Percentiles rank a stretch among this genome's conserved stretches.
phyloP scores from a whole-genome alignment of 2,113 vertebrate genomes.

The Dryoscopus gambensis region DNA sequence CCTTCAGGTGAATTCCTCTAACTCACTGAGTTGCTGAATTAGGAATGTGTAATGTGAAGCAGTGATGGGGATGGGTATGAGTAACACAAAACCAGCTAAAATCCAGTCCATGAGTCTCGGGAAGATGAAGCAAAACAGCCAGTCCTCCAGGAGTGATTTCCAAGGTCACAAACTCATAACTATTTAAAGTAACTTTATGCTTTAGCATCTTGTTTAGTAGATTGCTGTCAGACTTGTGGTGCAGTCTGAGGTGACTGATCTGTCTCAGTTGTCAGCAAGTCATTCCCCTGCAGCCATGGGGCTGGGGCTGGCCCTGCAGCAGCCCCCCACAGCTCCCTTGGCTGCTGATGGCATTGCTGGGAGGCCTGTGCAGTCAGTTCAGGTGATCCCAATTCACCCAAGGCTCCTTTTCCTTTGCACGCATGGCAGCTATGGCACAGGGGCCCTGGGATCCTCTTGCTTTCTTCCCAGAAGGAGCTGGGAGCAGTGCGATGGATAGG shows the following conservation, averaged over 20 bases:
- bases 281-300: neutral
- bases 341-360: neutral
- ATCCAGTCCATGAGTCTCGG: neutral
- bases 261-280: neutral
- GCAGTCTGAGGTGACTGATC: neutral
- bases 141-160: neutral
- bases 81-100: conserved; percentile 38
- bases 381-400: neutral
- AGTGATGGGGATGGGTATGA: neutral
- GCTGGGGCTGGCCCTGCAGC: neutral
- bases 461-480: neutral
- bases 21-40: neutral
- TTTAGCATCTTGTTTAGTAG: neutral
- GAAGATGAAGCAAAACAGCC: neutral
- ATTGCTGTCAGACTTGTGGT: neutral
- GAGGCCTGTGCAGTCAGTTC: neutral
- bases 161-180: neutral
- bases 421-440: neutral
- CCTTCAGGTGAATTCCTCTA: neutral
- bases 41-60: conserved; percentile 6
- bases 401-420: neutral
- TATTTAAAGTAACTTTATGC: neutral
- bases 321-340: neutral
- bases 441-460: neutral
- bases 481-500: neutral